Conservation (phyloP, 2,797 vertebrate genomes). For the Chrosomus eos region DNA sequence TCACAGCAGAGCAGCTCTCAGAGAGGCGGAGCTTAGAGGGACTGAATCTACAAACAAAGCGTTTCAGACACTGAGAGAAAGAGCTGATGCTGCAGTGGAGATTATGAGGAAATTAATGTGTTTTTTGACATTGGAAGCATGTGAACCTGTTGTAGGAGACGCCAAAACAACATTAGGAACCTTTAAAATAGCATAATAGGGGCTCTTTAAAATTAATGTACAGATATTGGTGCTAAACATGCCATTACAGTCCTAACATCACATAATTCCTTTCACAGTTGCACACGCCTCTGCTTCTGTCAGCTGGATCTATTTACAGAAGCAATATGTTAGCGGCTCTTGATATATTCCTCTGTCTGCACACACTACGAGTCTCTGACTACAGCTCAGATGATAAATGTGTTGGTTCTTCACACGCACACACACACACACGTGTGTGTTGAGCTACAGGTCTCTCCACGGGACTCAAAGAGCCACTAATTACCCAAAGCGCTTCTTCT, state of each 20-base stretch:
- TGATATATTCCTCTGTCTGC: slow-evolving; percentile 46
- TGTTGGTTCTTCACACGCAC: neutral
- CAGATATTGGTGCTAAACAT: neutral
- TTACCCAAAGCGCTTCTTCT: slow-evolving; percentile 67
- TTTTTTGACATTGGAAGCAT: neutral
- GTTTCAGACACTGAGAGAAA: no score
- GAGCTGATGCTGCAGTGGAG: neutral
- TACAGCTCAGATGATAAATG: slow-evolving; percentile 42
- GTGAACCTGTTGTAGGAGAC: neutral
- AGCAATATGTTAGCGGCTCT: neutral
- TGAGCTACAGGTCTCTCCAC: slow-evolving; percentile 55
- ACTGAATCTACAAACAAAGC: neutral
- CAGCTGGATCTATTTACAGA: slow-evolving; percentile 28
- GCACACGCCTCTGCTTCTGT: neutral
- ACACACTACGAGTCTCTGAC: slow-evolving; percentile 30
- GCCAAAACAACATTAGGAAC: neutral
- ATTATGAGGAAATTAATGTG: neutral
- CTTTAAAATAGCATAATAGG: neutral
- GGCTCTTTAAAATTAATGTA: neutral
- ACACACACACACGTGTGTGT: neutral
- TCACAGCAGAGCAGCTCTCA: neutral
- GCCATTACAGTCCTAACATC: neutral
- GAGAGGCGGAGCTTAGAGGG: neutral
- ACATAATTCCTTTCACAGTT: neutral
- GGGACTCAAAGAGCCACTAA: slow-evolving; percentile 63